Conservation (phyloP, 2,797 vertebrate species). For the Columba guinea region DNA sequence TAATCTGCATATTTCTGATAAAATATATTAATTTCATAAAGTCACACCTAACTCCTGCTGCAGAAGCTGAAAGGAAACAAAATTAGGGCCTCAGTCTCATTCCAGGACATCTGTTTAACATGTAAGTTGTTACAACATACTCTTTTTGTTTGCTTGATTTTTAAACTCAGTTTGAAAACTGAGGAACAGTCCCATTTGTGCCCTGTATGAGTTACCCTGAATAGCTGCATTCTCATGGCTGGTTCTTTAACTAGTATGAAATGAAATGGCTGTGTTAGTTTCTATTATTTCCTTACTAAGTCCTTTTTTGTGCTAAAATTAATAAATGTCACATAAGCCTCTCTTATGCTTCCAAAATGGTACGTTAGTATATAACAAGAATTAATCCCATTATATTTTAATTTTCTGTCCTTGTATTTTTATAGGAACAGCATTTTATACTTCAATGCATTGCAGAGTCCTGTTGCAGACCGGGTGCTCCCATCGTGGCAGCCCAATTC, state of each 20-base stretch:
- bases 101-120: background rate
- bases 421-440: background rate
- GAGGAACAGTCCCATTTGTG: background rate
- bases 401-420: background rate
- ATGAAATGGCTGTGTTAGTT: background rate
- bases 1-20: background rate
- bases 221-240: background rate
- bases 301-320: background rate
- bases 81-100: background rate
- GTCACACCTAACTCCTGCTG: background rate
- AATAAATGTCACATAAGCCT: background rate
- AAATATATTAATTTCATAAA: background rate
- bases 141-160: background rate
- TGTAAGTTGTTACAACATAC: background rate
- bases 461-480: background rate
- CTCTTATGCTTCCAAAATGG: background rate
- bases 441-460: background rate
- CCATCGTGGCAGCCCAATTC: background rate
- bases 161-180: background rate
- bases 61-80: background rate
- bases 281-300: background rate
- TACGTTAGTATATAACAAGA: background rate
- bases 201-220: background rate
- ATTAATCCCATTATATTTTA: conserved; percentile 22
- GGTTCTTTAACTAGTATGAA: background rate